phyloP scores from a whole-genome alignment of 2,113 vertebrate genomes.

The Euleptes europaea region DNA sequence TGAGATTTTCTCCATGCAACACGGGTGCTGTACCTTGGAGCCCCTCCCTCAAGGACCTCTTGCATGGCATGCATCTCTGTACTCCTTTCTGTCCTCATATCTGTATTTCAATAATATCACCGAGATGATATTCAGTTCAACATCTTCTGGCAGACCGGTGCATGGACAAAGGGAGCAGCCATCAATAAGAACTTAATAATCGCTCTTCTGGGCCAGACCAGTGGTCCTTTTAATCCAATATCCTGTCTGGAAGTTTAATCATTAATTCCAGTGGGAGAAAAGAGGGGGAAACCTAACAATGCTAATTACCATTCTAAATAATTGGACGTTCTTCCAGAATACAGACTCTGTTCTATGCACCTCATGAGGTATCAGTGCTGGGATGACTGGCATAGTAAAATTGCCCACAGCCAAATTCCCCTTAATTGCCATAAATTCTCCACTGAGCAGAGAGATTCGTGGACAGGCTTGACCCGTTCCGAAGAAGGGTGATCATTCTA shows the following conservation, averaged over 20 bases:
- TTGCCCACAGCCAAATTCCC: neutral
- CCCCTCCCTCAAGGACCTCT: neutral
- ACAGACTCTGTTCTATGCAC: neutral
- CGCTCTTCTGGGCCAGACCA: neutral
- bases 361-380: neutral
- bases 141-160: neutral
- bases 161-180: neutral
- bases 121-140: neutral
- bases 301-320: neutral
- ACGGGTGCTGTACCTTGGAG: too few relatives aligned
- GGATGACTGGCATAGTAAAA: neutral
- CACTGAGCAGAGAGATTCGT: neutral
- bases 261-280: neutral
- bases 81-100: neutral
- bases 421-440: neutral
- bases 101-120: neutral
- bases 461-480: neutral
- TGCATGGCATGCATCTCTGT: neutral
- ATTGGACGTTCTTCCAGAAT: neutral
- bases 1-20: too few relatives aligned
- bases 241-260: conserved; percentile 15
- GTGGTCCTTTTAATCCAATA: conserved; percentile 14
- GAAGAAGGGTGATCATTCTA: neutral
- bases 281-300: neutral
- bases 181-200: conserved; percentile 32